Base-by-base conservation (phyloP, 2,113 vertebrate species). In the Pseudolaguvia tuberculata region DNA sequence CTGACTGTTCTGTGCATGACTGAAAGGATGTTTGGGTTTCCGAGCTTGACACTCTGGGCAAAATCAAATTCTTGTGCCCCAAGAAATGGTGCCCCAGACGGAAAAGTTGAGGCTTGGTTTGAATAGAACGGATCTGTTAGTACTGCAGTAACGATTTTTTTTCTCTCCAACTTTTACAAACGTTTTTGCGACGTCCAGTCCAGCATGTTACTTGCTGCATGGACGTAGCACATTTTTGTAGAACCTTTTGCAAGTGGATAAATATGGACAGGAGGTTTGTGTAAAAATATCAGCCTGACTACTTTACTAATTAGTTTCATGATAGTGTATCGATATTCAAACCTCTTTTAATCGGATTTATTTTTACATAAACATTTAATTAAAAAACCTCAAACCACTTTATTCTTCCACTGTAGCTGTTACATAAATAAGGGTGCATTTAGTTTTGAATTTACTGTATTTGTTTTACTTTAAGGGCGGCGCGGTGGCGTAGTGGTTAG, bases 21-120 rank as follows among this genome's bases (percentile, higher is more conserved):
- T 47, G 73, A 76, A 51, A 51, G 62, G 35, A 72, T 56, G 42
- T 74, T 48, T 42, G 35, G 11, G 14, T 74, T 77, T 70, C 45
- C 51, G 51, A 48, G 70, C 39, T 27, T 45, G 39, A 63, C 23
- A 20, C 63, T 67, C 39, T 13, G 31, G 35, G 21, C 29, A 1
- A 21, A 35, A 63, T 73, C 15, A 63, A 73, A 73, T 63, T 47
- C 20, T n/a, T 52, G 14, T 18, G 58, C 25, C 56, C 8, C 47
- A n/a, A 61, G 47, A 57, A 63, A 63, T 52, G n/a, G 57, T 21
- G 21, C n/a, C 55, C 47, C 62, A 25, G n/a, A 18, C 50, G 27
- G 6, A n/a, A 42, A 35, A 15, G n/a, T n/a, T n/a, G n/a, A 65
- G n/a, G n/a, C 52, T 53, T n/a, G 10, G 3, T 53, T 53, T 11